A percentile compares a stretch with the other conserved stretches of the same genome.
phyloP scores from a whole-genome alignment of 1,140 invertebrate species.

The Magallana angulata region DNA sequence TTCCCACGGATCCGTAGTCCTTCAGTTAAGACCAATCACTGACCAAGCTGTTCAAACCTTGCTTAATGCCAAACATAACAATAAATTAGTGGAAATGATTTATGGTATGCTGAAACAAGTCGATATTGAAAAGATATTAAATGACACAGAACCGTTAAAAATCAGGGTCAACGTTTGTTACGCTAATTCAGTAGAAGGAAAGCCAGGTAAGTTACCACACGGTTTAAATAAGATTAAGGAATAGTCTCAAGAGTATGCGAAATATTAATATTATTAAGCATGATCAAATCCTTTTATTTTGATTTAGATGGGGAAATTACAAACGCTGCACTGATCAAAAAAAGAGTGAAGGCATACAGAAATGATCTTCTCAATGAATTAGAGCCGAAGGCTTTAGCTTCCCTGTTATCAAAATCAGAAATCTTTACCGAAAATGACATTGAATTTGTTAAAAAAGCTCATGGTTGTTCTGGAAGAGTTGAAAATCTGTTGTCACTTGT shows the following conservation, averaged over 20 bases:
- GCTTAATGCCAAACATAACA: constrained; percentile 1
- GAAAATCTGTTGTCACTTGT: neutral
- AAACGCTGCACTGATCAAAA: neutral
- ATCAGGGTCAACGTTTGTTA: neutral
- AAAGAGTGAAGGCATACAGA: neutral
- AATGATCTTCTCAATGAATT: neutral
- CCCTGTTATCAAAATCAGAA: neutral
- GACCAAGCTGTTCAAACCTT: neutral
- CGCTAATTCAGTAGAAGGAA: neutral
- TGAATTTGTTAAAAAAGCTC: neutral
- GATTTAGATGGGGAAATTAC: neutral
- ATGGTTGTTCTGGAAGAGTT: neutral
- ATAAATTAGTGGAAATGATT: neutral
- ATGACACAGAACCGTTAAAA: neutral
- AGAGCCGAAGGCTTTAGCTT: neutral
- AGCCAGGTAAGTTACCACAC: neutral
- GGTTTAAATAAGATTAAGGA: neutral
- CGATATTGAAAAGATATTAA: neutral
- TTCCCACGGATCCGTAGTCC: neutral
- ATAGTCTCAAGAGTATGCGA: no score
- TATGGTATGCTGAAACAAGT: neutral
- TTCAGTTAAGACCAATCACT: constrained; percentile 2
- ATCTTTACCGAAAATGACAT: neutral
- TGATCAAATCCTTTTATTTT: no score
- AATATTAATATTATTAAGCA: no score